Conservation (phyloP, 2,113 vertebrate genomes). For the Oncorhynchus nerka region DNA sequence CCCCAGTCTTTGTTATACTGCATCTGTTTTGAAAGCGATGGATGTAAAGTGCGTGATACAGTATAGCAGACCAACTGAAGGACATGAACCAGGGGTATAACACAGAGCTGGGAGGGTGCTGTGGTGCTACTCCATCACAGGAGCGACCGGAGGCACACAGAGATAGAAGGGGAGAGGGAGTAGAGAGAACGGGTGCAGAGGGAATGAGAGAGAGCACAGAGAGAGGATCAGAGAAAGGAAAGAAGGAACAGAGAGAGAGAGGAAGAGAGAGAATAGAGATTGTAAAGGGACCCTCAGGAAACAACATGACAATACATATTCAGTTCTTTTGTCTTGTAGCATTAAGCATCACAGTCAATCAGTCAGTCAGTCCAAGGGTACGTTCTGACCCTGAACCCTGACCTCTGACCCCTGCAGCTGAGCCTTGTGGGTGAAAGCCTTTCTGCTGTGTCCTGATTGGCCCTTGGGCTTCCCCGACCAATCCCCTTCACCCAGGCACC, state of each 20-base stretch:
- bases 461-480: background rate
- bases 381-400: constrained; percentile 8
- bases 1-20: constrained; percentile 66
- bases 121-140: constrained; percentile 24
- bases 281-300: constrained; percentile 46
- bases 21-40: constrained; percentile 58
- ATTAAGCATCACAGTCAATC: constrained; percentile 63
- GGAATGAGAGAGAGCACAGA: constrained; percentile 11
- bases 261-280: background rate
- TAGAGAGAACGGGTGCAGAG: too few species aligned
- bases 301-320: constrained; percentile 61
- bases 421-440: constrained; percentile 46
- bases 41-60: constrained; percentile 63
- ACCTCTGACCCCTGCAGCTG: constrained; percentile 31
- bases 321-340: constrained; percentile 54
- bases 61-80: constrained; percentile 46
- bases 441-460: constrained; percentile 40
- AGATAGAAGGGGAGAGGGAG: constrained; percentile 11
- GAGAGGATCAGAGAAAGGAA: constrained; percentile 34
- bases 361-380: constrained; percentile 56
- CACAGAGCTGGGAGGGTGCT: constrained; percentile 33
- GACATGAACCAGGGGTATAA: constrained; percentile 36
- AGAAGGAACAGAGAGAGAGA: constrained; percentile 14
- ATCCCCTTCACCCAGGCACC: constrained; percentile 81
- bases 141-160: background rate